Evolutionary conservation across 2,113 vertebrate genomes (phyloP).

Genomic region (Chamaetylas fuelleborni): DNA sequence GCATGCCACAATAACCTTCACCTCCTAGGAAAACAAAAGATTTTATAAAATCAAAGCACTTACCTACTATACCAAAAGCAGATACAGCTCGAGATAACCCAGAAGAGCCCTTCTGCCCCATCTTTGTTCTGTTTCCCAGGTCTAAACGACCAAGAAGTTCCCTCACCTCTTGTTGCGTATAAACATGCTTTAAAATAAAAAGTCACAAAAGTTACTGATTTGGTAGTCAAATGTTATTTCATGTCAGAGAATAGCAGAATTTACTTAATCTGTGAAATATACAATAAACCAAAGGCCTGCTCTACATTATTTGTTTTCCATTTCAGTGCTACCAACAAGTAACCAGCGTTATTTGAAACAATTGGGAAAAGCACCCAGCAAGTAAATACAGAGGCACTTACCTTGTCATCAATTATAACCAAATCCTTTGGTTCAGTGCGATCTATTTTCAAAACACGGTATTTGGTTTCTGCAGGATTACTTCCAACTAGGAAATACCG

Average conservation of each 20-base stretch:
- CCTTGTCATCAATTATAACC: slow-evolving; percentile 94
- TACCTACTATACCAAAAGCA: slow-evolving; percentile 93
- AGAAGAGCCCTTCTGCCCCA: slow-evolving; percentile 90
- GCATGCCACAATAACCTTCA: slow-evolving; percentile 37
- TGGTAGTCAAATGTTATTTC: not conserved
- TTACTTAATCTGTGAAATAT: not conserved
- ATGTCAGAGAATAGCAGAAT: not conserved
- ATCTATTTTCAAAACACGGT: slow-evolving; percentile 94
- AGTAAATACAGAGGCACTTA: slow-evolving; percentile 52
- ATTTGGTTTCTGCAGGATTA: slow-evolving; percentile 93
- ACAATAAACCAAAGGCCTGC: not conserved
- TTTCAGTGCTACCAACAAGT: not conserved
- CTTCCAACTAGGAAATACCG: slow-evolving; percentile 94
- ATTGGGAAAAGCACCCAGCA: not conserved
- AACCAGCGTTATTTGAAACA: not conserved
- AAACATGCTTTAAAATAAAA: slow-evolving; percentile 85
- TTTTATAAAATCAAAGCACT: slow-evolving; percentile 13
- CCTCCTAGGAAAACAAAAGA: not conserved
- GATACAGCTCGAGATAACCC: slow-evolving; percentile 88
- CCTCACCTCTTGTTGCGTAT: slow-evolving; percentile 89
- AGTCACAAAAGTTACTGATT: not conserved
- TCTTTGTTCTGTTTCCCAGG: slow-evolving; percentile 92
- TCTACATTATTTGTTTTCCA: not conserved
- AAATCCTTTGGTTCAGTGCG: slow-evolving; percentile 95
- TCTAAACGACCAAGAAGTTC: slow-evolving; percentile 94